phyloP scores from a whole-genome alignment of 2,888 invertebrate genomes.

The Geophilus truncorum region DNA sequence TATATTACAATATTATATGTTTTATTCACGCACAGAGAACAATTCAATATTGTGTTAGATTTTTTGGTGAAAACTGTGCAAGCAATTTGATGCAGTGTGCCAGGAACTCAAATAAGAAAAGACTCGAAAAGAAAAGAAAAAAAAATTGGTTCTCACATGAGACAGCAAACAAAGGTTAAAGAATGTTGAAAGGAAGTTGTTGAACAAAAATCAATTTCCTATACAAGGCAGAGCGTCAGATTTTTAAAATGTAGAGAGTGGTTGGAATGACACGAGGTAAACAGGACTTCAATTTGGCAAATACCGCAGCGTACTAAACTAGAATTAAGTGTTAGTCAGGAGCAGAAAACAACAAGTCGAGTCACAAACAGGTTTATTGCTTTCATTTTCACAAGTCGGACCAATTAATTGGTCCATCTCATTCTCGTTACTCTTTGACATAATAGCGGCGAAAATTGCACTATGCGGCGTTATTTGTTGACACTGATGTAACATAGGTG shows the following conservation, averaged over 20 bases:
- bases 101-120: background rate
- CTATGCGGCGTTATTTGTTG: background rate
- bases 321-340: constrained; percentile 2
- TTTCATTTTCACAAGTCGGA: background rate
- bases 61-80: background rate
- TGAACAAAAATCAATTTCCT: background rate
- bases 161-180: background rate
- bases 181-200: background rate
- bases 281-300: background rate
- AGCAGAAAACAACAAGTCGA: background rate
- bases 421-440: background rate
- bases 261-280: background rate
- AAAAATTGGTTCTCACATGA: background rate
- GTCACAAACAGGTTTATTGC: background rate
- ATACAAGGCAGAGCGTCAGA: background rate
- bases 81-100: background rate
- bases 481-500: too few relatives aligned
- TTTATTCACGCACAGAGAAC: background rate
- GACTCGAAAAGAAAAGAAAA: constrained; percentile 15
- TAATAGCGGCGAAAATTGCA: background rate
- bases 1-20: too few relatives aligned
- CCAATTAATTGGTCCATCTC: background rate
- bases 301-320: background rate
- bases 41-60: background rate
- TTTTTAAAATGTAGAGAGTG: background rate